Percentiles rank a stretch among this genome's conserved stretches.
Evolutionary conservation across 2,888 invertebrate genomes (phyloP).

Genomic region (Heteromurus nitidus): DNA sequence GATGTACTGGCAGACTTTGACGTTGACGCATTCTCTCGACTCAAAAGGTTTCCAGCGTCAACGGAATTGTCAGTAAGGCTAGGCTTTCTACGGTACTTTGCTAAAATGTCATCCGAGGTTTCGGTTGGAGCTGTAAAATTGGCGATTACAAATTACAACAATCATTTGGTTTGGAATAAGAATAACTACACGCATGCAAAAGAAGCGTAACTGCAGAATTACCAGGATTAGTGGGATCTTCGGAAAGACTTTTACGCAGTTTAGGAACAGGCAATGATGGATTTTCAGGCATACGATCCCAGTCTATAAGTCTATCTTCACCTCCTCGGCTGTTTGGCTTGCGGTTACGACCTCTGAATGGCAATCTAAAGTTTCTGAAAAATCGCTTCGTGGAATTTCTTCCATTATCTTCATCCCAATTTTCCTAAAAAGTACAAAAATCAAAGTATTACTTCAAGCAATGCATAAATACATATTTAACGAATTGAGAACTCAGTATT

Average conservation of each 20-base stretch:
- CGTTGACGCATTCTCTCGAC: slow-evolving; percentile 13
- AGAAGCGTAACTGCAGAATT: too few relatives aligned
- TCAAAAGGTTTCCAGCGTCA: slow-evolving; percentile 75
- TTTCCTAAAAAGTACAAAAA: slow-evolving; percentile 74
- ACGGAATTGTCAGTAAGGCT: slow-evolving; percentile 75
- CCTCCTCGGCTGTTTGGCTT: slow-evolving; percentile 75
- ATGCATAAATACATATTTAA: not conserved
- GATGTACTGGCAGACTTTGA: slow-evolving; percentile 10
- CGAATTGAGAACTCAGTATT: too few relatives aligned
- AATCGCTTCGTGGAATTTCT: slow-evolving; percentile 80
- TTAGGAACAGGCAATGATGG: slow-evolving; percentile 69
- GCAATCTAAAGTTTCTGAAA: slow-evolving; percentile 84
- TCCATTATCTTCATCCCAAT: slow-evolving; percentile 79
- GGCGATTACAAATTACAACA: too few relatives aligned
- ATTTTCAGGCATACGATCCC: slow-evolving; percentile 66
- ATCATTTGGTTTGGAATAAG: too few relatives aligned
- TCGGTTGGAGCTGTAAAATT: slow-evolving; percentile 77
- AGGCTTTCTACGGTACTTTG: slow-evolving; percentile 86
- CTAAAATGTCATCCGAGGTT: slow-evolving; percentile 93
- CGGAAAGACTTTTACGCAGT: slow-evolving; percentile 75
- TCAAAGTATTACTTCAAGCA: not conserved
- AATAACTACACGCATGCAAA: too few relatives aligned
- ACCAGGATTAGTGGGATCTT: slow-evolving; percentile 74
- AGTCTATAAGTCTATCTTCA: slow-evolving; percentile 68
- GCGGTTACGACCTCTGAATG: slow-evolving; percentile 81